These are phyloP conservation scores for Hemistola chrysoprasaria DNA, from an alignment of 2,888 invertebrate genomes.

Conservation along the genomic window DNA sequence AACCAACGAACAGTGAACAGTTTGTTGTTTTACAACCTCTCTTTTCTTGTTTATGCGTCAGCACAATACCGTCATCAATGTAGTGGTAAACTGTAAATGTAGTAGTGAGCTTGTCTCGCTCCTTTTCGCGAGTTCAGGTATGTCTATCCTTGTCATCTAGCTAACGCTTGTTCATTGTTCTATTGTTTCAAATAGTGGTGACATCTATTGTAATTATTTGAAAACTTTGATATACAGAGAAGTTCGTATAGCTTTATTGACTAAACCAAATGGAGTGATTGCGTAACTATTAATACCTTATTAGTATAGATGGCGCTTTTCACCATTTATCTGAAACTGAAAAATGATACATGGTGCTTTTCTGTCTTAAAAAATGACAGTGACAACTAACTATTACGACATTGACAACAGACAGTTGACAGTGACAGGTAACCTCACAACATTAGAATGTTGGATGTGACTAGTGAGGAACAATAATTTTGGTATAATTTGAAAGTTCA, in stretches of 20 bases:
- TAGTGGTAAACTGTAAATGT: constrained; percentile 46
- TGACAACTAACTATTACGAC: too few relatives aligned
- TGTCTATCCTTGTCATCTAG: constrained; percentile 46
- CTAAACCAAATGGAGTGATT: too few relatives aligned
- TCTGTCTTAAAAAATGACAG: too few relatives aligned
- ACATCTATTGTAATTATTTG: constrained; percentile 46
- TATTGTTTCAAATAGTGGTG: constrained; percentile 31
- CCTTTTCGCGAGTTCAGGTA: constrained; percentile 23
- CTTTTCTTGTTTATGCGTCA: constrained; percentile 75
- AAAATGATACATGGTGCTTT: too few relatives aligned
- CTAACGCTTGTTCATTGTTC: constrained; percentile 43
- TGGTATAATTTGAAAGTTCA: too few relatives aligned
- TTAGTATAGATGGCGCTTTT: constrained; percentile 30
- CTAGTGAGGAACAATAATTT: too few relatives aligned
- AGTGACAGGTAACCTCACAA: too few relatives aligned
- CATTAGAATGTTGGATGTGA: too few relatives aligned
- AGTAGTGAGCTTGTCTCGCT: constrained; percentile 49
- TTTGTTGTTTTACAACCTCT: constrained; percentile 82
- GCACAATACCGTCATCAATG: constrained; percentile 49
- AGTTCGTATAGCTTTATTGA: too few relatives aligned
- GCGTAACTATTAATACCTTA: too few relatives aligned
- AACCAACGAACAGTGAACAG: constrained; percentile 58
- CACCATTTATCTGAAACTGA: not conserved
- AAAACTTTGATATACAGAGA: too few relatives aligned
- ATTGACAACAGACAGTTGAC: too few relatives aligned